Evolutionary conservation across 2,888 invertebrate species (phyloP), one percentile per base, ranked within the genome.

Genomic region (Phytoseiulus persimilis): DNA sequence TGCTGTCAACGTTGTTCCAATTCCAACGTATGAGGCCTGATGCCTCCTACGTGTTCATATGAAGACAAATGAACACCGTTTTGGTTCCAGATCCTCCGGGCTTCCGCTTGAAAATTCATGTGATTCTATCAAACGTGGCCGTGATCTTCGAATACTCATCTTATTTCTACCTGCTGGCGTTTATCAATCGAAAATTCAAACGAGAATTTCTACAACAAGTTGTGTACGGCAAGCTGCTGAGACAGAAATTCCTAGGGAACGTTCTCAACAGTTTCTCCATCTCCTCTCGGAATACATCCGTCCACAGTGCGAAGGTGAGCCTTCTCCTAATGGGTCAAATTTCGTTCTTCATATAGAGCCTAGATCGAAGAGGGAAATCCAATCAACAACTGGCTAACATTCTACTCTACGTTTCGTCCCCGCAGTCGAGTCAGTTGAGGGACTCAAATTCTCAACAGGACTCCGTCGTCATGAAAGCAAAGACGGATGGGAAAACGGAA

Each of bases 191-290:
- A 18, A 87, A 87, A 33, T 87, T 87, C 33, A 87, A 87, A 23
- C 32, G 87, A 9, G 87, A 87, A n/a, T 87, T 87, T n/a, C 87
- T 87, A 39, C 32, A 87, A 33, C 87, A 87, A 45, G 87, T 87
- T 31, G 87, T 87, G 23, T 87, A 87, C 32, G 87, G 87, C 39
- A 87, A 87, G 45, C 33, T 87, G 23, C 87, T 87, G n/a, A 33
- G 87, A 45, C 87, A 87, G 87, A 33, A 45, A 33, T 87, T 39
- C 87, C 31, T 87, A 32, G 87, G 32, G 39, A 39, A 23, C 11
- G 33, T 32, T 33, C 45, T 87, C 87, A 87, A 87, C 33, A 87
- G 6, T 33, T 39, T 87, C 39, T 87, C 87, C 2, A 32, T 84
- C 31, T 84, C 84, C 9, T 84, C 84, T 23, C 84, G 33, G 23